Percentiles rank a stretch among this genome's conserved stretches.
phyloP scores from a whole-genome alignment of 1,140 invertebrate genomes.

The Theocolax elegans region DNA sequence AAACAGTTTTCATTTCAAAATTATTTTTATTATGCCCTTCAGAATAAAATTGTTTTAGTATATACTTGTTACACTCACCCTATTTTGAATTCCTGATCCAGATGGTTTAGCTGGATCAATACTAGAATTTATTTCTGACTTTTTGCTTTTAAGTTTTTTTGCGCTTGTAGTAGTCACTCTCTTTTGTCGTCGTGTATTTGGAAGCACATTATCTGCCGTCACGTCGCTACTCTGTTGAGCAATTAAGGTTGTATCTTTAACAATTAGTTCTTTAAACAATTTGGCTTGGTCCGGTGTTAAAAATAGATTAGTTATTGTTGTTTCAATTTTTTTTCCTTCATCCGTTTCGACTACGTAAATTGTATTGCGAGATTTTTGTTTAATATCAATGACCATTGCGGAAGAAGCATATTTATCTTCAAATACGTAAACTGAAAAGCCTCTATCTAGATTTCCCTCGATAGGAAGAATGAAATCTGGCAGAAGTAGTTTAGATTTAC shows the following conservation, averaged over 20 bases:
- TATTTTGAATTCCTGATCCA: conserved; percentile 27
- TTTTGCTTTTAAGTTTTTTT: conserved; percentile 43
- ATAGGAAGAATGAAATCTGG: conserved; percentile 71
- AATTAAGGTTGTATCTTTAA: conserved; percentile 20
- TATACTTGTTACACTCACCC: too few relatives aligned
- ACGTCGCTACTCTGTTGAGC: conserved; percentile 51
- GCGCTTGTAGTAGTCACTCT: conserved; percentile 44
- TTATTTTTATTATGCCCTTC: too few relatives aligned
- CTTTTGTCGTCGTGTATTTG: conserved; percentile 55
- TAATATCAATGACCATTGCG: conserved; percentile 53
- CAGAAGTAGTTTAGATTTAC: conserved; percentile 68
- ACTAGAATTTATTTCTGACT: conserved; percentile 16
- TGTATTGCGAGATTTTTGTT: conserved; percentile 41
- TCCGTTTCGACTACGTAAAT: conserved; percentile 54
- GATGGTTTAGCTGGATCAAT: conserved; percentile 34
- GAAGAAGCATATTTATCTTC: conserved; percentile 53
- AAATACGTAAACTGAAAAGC: conserved; percentile 53
- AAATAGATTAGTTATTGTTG: conserved; percentile 55
- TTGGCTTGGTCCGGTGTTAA: conserved; percentile 57
- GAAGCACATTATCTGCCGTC: conserved; percentile 58
- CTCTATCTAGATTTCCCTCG: conserved; percentile 46
- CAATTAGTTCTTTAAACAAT: conserved; percentile 20
- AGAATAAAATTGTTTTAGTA: too few relatives aligned
- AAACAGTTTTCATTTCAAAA: too few relatives aligned
- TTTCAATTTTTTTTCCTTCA: conserved; percentile 50